Percentiles rank a stretch among this genome's conserved stretches.
These are phyloP conservation scores for Linnaemya vulpina DNA, from an alignment of 2,888 invertebrate species.

Conservation along the genomic window DNA sequence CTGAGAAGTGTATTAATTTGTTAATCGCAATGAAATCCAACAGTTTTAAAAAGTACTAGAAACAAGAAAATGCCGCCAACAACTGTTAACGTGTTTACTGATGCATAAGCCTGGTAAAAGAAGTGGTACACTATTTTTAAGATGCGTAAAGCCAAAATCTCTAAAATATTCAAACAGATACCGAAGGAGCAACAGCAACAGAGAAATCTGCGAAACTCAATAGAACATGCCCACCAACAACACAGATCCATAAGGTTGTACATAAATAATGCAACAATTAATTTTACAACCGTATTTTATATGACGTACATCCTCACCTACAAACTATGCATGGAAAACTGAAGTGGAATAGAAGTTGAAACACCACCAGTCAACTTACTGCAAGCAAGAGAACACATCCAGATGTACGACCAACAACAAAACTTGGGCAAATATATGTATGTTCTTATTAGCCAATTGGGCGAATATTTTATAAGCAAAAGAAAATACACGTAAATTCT, in stretches of 20 bases:
- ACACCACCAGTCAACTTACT: constrained; percentile 32
- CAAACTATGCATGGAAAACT: constrained; percentile 37
- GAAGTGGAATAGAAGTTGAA: constrained; percentile 36
- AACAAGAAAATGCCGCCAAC: not conserved
- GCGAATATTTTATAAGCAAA: no score
- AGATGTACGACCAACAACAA: constrained; percentile 37
- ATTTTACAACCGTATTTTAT: no score
- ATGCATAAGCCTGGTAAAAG: constrained; percentile 16
- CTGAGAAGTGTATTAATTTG: no score
- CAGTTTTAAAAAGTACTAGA: not conserved
- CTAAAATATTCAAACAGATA: not conserved
- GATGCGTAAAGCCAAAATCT: constrained; percentile 5
- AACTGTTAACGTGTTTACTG: not conserved
- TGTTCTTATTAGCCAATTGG: no score
- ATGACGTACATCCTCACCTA: not conserved
- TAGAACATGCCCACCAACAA: constrained; percentile 6
- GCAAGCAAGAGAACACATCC: constrained; percentile 26
- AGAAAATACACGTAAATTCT: no score
- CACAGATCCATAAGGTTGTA: no score
- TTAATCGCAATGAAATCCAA: not conserved
- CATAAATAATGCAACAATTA: constrained; percentile 59
- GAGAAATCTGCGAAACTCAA: constrained; percentile 37
- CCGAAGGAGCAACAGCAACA: constrained; percentile 33
- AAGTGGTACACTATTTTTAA: constrained; percentile 14
- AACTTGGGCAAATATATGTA: constrained; percentile 30